Evolutionary conservation across 2,797 vertebrate species (phyloP), one percentile per base, ranked within the genome.

Genomic region (Orientallactaga sibirica): DNA sequence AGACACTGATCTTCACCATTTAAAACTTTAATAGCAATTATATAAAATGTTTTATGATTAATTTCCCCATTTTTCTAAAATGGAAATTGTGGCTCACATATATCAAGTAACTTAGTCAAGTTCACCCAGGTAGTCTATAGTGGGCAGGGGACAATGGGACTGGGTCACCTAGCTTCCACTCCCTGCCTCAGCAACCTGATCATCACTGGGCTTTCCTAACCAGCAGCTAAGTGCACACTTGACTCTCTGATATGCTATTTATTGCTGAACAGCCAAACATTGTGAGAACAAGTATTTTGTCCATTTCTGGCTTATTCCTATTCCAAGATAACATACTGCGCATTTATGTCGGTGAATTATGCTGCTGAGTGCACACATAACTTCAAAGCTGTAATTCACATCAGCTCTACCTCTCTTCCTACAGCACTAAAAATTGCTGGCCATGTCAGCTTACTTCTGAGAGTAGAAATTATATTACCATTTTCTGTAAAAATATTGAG

Each of bases 401-500:
- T 85, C 52, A 27, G 64, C 15, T 24, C 80, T 86, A 29, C 48
- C 22, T 81, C 68, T 93, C 75, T 93, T 87, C 37, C 79, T 80
- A 95, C 92, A 70, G 81, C 66, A 81, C 66, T 87, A 27, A 91
- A 95, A 97, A 97, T 92, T 95, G 88, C 74, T 85, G 61, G 66
- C 67, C 75, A 66, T 24, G 19, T 81, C 80, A 27, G 55, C 22
- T 95, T 81, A 82, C 78, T 96, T 95, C 86, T 62, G 67, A 91
- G 74, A 79, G 61, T 91, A 43, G 55, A 93, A 92, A 94, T 94
- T 89, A 82, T 77, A 94, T 94, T 87, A 55, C 78, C 25, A 58
- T 92, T 95, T 95, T 95, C 96, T 96, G 90, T 94, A 96, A 96
- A 96, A 97, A 96, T 94, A 95, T 86, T 95, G 96, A 94, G 94